Evolutionary conservation across 1,140 invertebrate species (phyloP).

Genomic region (Drosophila grimshawi): DNA sequence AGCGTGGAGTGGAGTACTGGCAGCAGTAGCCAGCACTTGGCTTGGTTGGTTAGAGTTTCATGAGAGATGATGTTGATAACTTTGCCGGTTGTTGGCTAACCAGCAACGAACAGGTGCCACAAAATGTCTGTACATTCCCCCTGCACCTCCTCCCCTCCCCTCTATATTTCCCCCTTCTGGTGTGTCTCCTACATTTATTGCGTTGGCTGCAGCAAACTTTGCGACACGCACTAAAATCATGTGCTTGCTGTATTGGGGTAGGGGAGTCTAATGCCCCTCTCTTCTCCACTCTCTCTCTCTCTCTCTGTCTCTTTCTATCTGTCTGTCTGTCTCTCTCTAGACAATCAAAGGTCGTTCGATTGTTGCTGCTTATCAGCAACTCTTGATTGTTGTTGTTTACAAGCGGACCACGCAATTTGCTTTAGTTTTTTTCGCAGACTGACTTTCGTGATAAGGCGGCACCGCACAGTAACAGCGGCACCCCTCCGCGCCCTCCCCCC

Average conservation of each 20-base stretch:
- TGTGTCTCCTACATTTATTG: constrained; percentile 61
- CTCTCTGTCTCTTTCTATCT: not conserved
- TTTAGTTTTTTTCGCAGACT: not conserved
- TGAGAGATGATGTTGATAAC: constrained; percentile 70
- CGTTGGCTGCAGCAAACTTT: constrained; percentile 13
- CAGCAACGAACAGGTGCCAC: constrained; percentile 43
- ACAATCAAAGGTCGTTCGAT: constrained; percentile 57
- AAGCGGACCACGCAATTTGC: constrained; percentile 67
- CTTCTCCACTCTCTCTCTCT: not conserved
- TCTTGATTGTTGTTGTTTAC: constrained; percentile 73
- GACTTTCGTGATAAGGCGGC: constrained; percentile 55
- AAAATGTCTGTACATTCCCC: not conserved
- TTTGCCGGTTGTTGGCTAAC: constrained; percentile 53
- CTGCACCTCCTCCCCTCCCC: not conserved
- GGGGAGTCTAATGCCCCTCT: not conserved
- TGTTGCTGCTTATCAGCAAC: constrained; percentile 33
- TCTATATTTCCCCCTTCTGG: not conserved
- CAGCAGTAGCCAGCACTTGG: constrained; percentile 29
- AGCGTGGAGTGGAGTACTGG: not conserved
- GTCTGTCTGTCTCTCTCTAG: constrained; percentile 8
- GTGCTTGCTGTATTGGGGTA: constrained; percentile 19
- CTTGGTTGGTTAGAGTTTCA: constrained; percentile 45
- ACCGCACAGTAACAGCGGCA: constrained; percentile 14
- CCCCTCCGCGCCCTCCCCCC: not conserved
- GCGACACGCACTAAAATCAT: constrained; percentile 60